Conservation (phyloP, 2,113 vertebrate species). For the Meleagris gallopavo region DNA sequence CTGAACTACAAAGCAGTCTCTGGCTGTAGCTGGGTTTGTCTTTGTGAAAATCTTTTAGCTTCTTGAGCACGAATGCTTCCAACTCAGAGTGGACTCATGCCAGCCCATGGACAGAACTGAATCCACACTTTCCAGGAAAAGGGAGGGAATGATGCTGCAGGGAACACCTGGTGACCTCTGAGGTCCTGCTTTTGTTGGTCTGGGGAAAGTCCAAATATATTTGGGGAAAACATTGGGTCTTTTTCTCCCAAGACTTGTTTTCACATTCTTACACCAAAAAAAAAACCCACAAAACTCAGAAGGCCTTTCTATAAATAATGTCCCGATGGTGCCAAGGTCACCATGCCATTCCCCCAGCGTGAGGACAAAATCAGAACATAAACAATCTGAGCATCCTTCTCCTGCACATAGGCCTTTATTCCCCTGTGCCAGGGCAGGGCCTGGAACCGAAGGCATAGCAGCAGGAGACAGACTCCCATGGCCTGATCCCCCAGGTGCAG, state of each 20-base stretch:
- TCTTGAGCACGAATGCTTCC: neutral
- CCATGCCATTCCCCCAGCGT: neutral
- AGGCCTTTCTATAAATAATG: constrained; percentile 49
- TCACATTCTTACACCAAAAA: neutral
- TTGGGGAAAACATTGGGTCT: neutral
- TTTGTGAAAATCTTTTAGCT: neutral
- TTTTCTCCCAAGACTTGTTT: constrained; percentile 19
- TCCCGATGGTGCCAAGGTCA: constrained; percentile 33
- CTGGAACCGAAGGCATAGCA: neutral
- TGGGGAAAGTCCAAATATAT: neutral
- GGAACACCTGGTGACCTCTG: constrained; percentile 9
- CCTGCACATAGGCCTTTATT: neutral
- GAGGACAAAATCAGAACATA: constrained; percentile 11
- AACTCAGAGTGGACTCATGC: neutral
- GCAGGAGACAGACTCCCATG: neutral
- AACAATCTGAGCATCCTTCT: constrained; percentile 31
- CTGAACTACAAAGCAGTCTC: neutral
- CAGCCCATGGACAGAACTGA: accelerated
- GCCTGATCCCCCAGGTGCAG: neutral
- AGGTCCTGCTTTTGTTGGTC: neutral
- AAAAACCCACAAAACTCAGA: neutral
- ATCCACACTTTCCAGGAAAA: neutral
- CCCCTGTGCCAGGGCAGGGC: neutral
- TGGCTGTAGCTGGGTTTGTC: neutral
- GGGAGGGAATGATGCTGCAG: neutral